Conservation (phyloP, 2,888 invertebrate species). For the Apotomis capreana region DNA sequence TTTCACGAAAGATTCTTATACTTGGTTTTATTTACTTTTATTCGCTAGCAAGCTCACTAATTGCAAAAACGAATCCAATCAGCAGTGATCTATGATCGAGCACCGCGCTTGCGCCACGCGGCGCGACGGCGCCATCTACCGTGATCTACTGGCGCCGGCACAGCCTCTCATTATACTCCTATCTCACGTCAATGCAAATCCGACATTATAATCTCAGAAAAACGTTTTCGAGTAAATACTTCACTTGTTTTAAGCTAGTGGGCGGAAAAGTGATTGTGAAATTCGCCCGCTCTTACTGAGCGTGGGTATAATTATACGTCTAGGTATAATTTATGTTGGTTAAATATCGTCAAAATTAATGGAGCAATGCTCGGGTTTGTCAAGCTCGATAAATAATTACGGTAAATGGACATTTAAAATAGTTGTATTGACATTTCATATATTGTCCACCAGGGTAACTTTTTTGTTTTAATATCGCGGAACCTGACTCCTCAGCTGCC, state of each 20-base stretch:
- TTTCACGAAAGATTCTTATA: background rate
- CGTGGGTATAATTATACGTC: constrained; percentile 77
- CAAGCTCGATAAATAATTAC: constrained; percentile 34
- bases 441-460: no score
- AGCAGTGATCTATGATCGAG: constrained; percentile 49
- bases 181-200: constrained; percentile 75
- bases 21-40: constrained; percentile 7
- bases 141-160: constrained; percentile 72
- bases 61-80: constrained; percentile 46
- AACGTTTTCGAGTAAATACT: constrained; percentile 66
- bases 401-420: constrained; percentile 21
- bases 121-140: constrained; percentile 73
- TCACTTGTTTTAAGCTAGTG: constrained; percentile 60
- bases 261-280: constrained; percentile 69
- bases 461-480: no score
- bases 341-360: constrained; percentile 59
- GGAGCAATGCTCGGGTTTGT: constrained; percentile 52
- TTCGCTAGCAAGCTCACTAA: constrained; percentile 23
- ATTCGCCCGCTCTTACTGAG: constrained; percentile 71
- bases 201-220: constrained; percentile 66
- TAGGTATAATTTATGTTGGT: constrained; percentile 68
- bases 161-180: constrained; percentile 68
- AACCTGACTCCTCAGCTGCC: no score
- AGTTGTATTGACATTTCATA: background rate
- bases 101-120: constrained; percentile 62